phyloP scores from a whole-genome alignment of 2,113 vertebrate species.

The Rhea americana region DNA sequence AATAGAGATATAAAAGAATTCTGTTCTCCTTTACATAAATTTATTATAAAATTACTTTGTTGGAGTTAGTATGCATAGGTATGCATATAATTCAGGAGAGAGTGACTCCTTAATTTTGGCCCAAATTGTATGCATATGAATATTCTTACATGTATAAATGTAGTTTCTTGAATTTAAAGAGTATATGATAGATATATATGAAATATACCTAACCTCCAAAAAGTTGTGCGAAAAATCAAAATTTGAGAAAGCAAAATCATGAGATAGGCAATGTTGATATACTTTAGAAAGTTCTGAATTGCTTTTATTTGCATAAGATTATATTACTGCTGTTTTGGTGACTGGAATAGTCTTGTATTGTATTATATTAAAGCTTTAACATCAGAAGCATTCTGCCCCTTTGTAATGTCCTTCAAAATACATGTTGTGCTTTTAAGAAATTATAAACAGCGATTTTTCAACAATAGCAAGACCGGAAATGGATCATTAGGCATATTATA shows the following conservation, averaged over 20 bases:
- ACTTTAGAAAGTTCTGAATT: background rate
- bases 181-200: background rate
- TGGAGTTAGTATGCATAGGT: background rate
- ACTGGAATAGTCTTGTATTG: background rate
- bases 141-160: background rate
- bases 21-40: background rate
- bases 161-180: background rate
- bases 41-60: background rate
- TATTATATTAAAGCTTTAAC: background rate
- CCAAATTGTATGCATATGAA: background rate
- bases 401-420: slow-evolving; percentile 3
- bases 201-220: background rate
- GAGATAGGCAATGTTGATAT: background rate
- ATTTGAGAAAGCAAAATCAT: background rate
- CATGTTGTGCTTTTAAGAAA: background rate
- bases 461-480: slow-evolving; percentile 9
- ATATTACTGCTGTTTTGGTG: background rate
- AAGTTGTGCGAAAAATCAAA: background rate
- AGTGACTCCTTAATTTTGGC: background rate
- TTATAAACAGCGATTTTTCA: slow-evolving; percentile 33
- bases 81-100: background rate
- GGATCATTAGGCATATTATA: slow-evolving; percentile 39
- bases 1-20: background rate
- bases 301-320: background rate
- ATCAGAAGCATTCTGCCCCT: background rate